phyloP scores from a whole-genome alignment of 2,888 invertebrate genomes.

The Hermaeophaga mercurialis region DNA sequence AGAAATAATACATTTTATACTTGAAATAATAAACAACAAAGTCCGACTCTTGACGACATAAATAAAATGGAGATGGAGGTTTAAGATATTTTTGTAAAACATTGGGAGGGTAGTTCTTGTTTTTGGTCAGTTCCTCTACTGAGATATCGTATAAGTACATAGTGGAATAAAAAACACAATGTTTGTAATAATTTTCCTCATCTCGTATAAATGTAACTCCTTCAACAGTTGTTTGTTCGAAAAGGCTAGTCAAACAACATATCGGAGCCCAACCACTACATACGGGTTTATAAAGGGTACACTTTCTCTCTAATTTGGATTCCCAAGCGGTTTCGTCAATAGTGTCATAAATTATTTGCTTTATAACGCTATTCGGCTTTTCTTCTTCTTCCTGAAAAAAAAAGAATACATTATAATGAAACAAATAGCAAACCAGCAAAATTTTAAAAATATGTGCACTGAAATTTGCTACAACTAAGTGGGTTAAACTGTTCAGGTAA shows the following conservation, averaged over 20 bases:
- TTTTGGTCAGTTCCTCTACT: neutral
- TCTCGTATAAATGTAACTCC: neutral
- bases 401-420: too few species aligned
- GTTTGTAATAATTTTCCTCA: neutral
- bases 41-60: neutral
- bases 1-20: too few species aligned
- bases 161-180: neutral
- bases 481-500: neutral
- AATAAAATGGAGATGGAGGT: neutral
- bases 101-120: neutral
- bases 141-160: neutral
- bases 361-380: neutral
- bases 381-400: neutral
- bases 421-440: too few species aligned
- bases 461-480: neutral
- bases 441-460: conserved; percentile 5
- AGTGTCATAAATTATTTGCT: neutral
- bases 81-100: neutral
- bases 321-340: neutral
- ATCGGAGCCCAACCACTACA: neutral
- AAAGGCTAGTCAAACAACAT: neutral
- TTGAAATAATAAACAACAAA: neutral
- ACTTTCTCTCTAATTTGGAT: neutral
- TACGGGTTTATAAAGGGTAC: neutral
- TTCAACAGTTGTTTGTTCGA: neutral